Base-by-base conservation (phyloP, 2,113 vertebrate genomes). In the Tiliqua scincoides region DNA sequence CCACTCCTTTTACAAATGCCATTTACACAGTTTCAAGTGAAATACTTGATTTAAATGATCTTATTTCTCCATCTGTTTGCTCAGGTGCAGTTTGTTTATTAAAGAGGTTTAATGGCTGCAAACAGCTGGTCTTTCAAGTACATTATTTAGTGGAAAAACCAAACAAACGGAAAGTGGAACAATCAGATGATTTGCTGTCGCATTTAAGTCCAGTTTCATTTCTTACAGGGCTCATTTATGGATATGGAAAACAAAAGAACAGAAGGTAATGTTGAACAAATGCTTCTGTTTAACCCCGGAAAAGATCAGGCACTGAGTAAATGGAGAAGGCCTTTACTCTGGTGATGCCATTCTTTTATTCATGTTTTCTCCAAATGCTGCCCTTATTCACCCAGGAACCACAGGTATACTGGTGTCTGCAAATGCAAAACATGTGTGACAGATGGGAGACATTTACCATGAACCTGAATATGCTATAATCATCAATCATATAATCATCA, bases 21-120 rank as follows among this genome's bases (percentile, higher is more conserved):
- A n/a, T 54, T 74, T 83, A 57, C 25, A 35, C 52, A 32, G 40
- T 59, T 80, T 84, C n/a, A 54, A 68, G 63, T 71, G 61, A 17
- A 75, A 57, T 84, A 83, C 62, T 92, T 89, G n/a, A 90, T 85
- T 93, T 87, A 62, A 32, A 84, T 89, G 40, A 71, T 32, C 54
- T 88, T 82, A 76, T 23, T 85, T 43, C 54, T 78, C 83, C 85
- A 83, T 83, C 83, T 93, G 71, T 85, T 88, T 85, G 67, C 70
- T 91, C 81, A 82, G 88, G 84, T 82, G 70, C 72, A 80, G 88
- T 87, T 76, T 84, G 80, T 83, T 88, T 81, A 85, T 79, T 86
- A 78, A 76, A 82, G 32, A 23, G 77, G 59, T 78, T 67, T 83
- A 83, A 82, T 71, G 61, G 79, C 35, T 75, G 35, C 43, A 87